A percentile compares a stretch with the other conserved stretches of the same genome.
Conservation (phyloP, 2,888 invertebrate species). For the Pyrochroa serraticornis region DNA sequence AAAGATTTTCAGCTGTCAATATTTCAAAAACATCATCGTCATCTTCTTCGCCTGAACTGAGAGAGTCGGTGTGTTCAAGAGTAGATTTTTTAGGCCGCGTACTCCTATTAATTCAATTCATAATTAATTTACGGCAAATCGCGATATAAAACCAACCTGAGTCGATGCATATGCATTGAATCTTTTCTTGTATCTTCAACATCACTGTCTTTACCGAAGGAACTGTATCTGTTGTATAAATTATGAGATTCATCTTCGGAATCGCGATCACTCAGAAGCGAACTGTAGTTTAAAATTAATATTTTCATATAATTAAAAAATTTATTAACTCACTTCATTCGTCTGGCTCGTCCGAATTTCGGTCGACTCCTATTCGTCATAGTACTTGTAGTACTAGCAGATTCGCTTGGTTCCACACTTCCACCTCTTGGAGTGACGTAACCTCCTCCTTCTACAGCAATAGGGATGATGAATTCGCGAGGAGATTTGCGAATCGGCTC, state of each 20-base stretch:
- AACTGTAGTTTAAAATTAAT: slow-evolving; percentile 54
- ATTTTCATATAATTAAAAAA: slow-evolving; percentile 3
- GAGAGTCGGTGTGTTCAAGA: slow-evolving; percentile 78
- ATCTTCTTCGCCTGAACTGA: slow-evolving; percentile 87
- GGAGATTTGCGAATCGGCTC: slow-evolving; percentile 88
- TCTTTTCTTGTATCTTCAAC: slow-evolving; percentile 61
- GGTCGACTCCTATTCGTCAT: slow-evolving; percentile 60
- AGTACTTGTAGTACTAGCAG: slow-evolving; percentile 63
- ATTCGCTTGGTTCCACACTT: slow-evolving; percentile 76
- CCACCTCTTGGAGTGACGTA: slow-evolving; percentile 79
- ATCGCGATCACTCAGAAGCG: slow-evolving; percentile 71
- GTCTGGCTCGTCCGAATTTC: slow-evolving; percentile 64
- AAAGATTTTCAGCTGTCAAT: slow-evolving; percentile 88
- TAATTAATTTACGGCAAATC: too few species aligned
- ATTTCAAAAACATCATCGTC: slow-evolving; percentile 91
- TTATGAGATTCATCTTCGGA: slow-evolving; percentile 71
- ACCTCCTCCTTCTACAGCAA: slow-evolving; percentile 89
- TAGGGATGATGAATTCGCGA: slow-evolving; percentile 91
- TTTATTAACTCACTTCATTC: slow-evolving; percentile 66
- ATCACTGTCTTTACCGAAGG: slow-evolving; percentile 65
- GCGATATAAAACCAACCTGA: slow-evolving; percentile 43
- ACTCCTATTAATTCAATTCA: slow-evolving; percentile 60
- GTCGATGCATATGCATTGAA: slow-evolving; percentile 68
- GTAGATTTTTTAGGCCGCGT: slow-evolving; percentile 71
- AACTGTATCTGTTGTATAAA: slow-evolving; percentile 62